Conservation (phyloP, 2,113 vertebrate genomes). For the Sciurus niger region DNA sequence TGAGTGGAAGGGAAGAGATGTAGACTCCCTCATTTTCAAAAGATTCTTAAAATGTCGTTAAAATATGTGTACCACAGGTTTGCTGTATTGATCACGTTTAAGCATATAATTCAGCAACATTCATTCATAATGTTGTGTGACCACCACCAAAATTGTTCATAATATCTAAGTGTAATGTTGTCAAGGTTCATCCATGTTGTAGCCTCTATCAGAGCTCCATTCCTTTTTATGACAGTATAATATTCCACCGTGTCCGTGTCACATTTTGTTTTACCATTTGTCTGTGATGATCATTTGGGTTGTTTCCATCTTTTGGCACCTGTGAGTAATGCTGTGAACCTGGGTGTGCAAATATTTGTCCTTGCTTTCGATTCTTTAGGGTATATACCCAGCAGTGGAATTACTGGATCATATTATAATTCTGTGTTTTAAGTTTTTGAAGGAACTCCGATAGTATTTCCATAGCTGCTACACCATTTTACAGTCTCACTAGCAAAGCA, state of each 20-base stretch:
- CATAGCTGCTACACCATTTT: background rate
- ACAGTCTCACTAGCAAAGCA: background rate
- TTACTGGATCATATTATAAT: background rate
- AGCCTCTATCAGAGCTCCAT: accelerated
- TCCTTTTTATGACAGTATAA: background rate
- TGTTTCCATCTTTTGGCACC: background rate
- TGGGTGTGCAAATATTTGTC: background rate
- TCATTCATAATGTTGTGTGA: background rate
- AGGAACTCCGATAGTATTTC: background rate
- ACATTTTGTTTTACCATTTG: background rate
- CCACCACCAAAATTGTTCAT: background rate
- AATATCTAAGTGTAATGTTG: background rate
- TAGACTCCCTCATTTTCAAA: background rate
- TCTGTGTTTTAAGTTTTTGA: background rate
- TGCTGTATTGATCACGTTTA: background rate
- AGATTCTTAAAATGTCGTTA: background rate
- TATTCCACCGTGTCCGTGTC: background rate
- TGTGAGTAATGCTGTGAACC: background rate
- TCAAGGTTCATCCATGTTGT: background rate
- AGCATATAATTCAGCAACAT: background rate
- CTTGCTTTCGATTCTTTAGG: background rate
- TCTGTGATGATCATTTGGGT: too few relatives aligned
- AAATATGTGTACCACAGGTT: background rate
- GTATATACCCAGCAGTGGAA: background rate
- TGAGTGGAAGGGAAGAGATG: background rate